Conservation (phyloP, 2,113 vertebrate species). For the Salvelinus alpinus region DNA sequence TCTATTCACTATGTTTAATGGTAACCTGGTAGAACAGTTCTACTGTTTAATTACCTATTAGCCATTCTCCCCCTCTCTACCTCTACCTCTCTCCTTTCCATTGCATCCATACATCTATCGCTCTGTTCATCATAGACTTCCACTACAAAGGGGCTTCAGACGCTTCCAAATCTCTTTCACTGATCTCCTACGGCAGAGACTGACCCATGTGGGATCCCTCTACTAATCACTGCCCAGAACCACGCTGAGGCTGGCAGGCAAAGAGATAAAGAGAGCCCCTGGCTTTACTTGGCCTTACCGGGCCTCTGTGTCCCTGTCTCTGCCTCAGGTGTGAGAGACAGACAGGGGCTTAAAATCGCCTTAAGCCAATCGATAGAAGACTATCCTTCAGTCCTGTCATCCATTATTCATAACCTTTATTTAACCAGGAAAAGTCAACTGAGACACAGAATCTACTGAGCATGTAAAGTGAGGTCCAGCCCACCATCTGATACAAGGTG, state of each 20-base stretch:
- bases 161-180: constrained; percentile 63
- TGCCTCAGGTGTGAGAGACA: constrained; percentile 55
- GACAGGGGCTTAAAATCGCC: constrained; percentile 55
- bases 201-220: constrained; percentile 64
- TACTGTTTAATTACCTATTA: background rate
- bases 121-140: constrained; percentile 21
- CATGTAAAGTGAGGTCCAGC: too few species aligned
- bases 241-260: constrained; percentile 63
- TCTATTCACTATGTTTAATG: background rate
- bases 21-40: background rate
- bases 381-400: constrained; percentile 50
- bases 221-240: constrained; percentile 71
- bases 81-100: constrained; percentile 31
- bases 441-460: too few species aligned
- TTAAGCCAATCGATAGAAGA: constrained; percentile 50
- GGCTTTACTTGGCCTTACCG: constrained; percentile 67
- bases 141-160: constrained; percentile 65
- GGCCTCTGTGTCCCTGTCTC: constrained; percentile 56
- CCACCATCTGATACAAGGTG: too few species aligned
- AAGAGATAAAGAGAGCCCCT: constrained; percentile 66
- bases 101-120: constrained; percentile 38
- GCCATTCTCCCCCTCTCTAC: constrained; percentile 5
- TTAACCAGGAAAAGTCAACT: too few species aligned
- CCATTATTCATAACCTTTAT: background rate
- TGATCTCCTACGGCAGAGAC: constrained; percentile 65